These are phyloP conservation scores for Drosophila gaucha DNA, from an alignment of 2,888 invertebrate species.

Conservation along the genomic window DNA sequence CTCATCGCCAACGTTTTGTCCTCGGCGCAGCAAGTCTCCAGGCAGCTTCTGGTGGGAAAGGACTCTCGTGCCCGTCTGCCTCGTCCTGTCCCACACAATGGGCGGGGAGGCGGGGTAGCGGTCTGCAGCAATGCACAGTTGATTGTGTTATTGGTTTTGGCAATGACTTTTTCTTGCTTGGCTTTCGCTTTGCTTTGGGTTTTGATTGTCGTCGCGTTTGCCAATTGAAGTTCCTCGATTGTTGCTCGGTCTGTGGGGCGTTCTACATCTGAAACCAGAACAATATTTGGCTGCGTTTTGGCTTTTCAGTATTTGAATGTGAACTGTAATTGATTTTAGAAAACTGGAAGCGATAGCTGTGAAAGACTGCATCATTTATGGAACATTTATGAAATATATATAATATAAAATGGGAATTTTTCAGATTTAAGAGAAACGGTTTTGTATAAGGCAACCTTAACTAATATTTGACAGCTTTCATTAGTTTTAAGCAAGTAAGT, in stretches of 20 bases:
- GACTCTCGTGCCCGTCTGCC: conserved; percentile 42
- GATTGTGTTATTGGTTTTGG: conserved; percentile 79
- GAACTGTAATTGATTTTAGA: too few species aligned
- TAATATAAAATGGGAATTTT: too few species aligned
- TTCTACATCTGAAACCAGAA: neutral
- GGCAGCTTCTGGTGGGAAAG: conserved; percentile 49
- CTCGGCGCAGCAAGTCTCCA: conserved; percentile 66
- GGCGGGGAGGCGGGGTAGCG: too few species aligned
- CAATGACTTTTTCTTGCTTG: conserved; percentile 68
- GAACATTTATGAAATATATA: too few species aligned
- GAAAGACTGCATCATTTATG: too few species aligned
- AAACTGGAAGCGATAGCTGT: too few species aligned
- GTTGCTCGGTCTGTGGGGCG: conserved; percentile 1
- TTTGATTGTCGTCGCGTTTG: conserved; percentile 47
- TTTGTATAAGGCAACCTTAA: too few species aligned
- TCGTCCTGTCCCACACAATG: conserved; percentile 21
- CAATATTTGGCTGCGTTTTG: neutral
- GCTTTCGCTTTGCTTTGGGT: conserved; percentile 41
- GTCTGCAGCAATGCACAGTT: conserved; percentile 59
- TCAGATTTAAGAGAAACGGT: too few species aligned
- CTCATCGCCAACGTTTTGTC: conserved; percentile 78
- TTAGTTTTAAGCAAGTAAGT: too few species aligned
- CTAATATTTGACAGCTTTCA: too few species aligned
- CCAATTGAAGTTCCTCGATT: conserved; percentile 34
- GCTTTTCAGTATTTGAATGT: too few species aligned